phyloP scores from a whole-genome alignment of 2,797 vertebrate genomes.

The Phalloptychus januarius region DNA sequence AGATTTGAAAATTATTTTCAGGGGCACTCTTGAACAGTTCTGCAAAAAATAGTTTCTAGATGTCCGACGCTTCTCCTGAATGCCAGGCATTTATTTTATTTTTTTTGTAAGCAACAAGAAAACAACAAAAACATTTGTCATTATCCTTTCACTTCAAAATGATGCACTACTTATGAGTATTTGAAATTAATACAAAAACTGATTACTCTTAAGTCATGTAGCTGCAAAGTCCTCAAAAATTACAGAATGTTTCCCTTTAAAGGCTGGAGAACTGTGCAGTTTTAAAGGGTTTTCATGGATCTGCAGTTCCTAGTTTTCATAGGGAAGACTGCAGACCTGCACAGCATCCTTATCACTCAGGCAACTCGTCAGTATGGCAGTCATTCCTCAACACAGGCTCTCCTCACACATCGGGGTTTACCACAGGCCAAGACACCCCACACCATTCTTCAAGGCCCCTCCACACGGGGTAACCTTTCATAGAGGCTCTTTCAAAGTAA shows the following conservation, averaged over 20 bases:
- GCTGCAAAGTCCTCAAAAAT: neutral
- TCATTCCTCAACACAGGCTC: constrained; percentile 45
- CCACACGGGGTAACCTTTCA: constrained; percentile 36
- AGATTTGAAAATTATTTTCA: neutral
- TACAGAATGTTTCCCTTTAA: neutral
- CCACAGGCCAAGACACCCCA: constrained; percentile 33
- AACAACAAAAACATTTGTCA: neutral
- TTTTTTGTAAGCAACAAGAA: neutral
- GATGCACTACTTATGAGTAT: neutral
- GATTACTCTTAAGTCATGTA: neutral
- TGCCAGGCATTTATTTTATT: neutral
- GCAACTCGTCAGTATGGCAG: constrained; percentile 34
- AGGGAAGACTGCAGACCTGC: neutral
- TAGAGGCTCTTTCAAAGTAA: constrained; percentile 41
- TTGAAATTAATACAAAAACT: neutral
- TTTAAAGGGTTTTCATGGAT: neutral
- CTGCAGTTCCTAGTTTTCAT: neutral
- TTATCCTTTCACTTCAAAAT: neutral
- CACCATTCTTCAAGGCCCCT: constrained; percentile 12
- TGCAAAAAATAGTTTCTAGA: neutral
- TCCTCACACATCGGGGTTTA: constrained; percentile 25
- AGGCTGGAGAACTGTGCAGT: neutral
- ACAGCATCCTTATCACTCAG: constrained; percentile 30
- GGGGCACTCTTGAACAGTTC: neutral
- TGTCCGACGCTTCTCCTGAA: neutral